Conservation (phyloP, 2,888 invertebrate genomes). For the Busseola fusca region DNA sequence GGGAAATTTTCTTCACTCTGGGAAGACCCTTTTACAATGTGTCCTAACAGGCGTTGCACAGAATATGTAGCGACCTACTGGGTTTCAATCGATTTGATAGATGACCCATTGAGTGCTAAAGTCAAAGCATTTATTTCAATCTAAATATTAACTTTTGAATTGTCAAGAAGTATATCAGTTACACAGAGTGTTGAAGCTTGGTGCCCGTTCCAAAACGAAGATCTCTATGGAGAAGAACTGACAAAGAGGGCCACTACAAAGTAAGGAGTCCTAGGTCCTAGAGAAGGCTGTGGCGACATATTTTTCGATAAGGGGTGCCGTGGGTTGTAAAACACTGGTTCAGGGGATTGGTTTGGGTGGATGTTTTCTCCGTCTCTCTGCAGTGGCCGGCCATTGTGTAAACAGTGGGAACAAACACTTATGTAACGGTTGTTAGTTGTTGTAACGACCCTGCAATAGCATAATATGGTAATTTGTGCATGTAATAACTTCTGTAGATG, state of each 20-base stretch:
- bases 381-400: constrained; percentile 27
- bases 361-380: neutral
- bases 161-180: no score
- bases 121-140: no score
- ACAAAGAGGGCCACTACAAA: neutral
- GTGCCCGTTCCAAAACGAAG: neutral
- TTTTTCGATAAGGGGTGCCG: no score
- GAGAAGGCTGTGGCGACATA: no score
- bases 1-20: neutral
- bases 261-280: no score
- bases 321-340: neutral
- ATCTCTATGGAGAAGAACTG: neutral
- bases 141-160: no score
- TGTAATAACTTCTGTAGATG: constrained; percentile 11
- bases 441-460: constrained; percentile 14
- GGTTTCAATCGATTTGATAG: neutral
- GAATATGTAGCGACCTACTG: neutral
- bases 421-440: constrained; percentile 12
- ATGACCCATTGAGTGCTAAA: neutral
- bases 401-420: constrained; percentile 22
- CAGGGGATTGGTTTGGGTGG: neutral
- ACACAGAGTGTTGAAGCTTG: no score
- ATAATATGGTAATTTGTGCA: constrained; percentile 3
- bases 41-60: neutral
- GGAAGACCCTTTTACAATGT: neutral